Evolutionary conservation across 2,113 vertebrate genomes (phyloP), one percentile per base, ranked within the genome.

Genomic region (Vidua chalybeata): DNA sequence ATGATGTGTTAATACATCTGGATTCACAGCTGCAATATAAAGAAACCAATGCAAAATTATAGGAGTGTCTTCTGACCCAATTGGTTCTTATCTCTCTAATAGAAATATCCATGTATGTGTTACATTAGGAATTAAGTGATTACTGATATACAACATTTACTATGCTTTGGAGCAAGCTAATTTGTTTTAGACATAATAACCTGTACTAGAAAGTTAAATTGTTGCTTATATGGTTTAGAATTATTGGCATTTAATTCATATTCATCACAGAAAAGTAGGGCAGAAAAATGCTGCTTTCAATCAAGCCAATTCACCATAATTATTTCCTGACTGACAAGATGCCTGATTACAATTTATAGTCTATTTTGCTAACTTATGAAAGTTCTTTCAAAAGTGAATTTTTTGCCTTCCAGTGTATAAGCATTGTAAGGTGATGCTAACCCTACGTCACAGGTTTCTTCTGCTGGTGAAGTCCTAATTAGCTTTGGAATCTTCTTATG

Each of bases 321-420:
- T 93, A 68, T 83, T 93, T 95, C 76, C 72, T 89, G 69, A 69
- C 21, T 95, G 87, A 89, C 62, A 94, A 86, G 79, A 67, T 77
- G 13, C 15, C 23, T 84, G 64, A 93, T 90, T 94, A 59, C 17
- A 90, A 63, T 82, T 88, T 93, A 41, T 43, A 41, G 15, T 81
- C 15, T 61, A 81, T 41, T 23, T 91, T 86, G 30, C 11, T 77
- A 84, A 80, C 46, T 93, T 73, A 55, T 69, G 74, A 82, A 94
- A 78, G 27, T n/a, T 62, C 41, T 46, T 91, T 84, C 41, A 51
- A 64, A 89, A 80, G 5, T 26, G 2, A 28, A 9, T 35, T 56
- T 89, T 92, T 92, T 63, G 33, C 27, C 13, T 89, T 67, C 27
- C 22, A 68, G 18, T 2, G 2, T 85, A 12, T 61, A 81, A 68